Base-by-base conservation (phyloP, 2,797 vertebrate species). In the Podarcis lilfordi region DNA sequence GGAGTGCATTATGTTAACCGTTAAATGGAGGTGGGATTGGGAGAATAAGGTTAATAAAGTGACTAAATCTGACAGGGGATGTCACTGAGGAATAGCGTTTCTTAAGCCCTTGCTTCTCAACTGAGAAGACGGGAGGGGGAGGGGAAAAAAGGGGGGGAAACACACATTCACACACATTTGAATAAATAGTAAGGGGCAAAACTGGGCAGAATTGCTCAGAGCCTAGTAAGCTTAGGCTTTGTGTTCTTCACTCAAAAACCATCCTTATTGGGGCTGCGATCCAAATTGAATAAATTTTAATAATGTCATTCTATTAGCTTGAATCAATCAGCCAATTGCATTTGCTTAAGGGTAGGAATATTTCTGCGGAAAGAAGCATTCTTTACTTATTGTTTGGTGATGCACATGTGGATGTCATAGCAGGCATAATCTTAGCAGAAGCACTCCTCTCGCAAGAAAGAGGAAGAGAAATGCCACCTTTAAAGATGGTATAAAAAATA, bases 11-110 rank as follows among this genome's bases (percentile, higher is more conserved):
- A 89, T 87, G 91, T 92, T 94, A 92, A 90, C 13, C 0, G 80
- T 90, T 93, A 94, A 94, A 90, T 90, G 84, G 79, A 95, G 85
- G 76, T 35, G 92, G 86, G 89, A 90, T 59, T 88, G 84, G 88
- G 89, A 94, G 89, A 91, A 90, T 89, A 89, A 92, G 93, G 89
- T 92, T 95, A 94, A 94, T 94, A 90, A 95, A 89, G 91, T 80
- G 89, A 93, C 94, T 94, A 90, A 50, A 92, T 89, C 91, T 88
- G 92, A 94, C 80, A 86, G 86, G 29, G 88, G 88, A 91, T 91
- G 72, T 91, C 92, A 89, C 82, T n/a, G 75, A 82, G 85, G 82
- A 90, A 87, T 83, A 19, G 37, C 82, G 77, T 55, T 92, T 35
- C 59, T 78, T 75, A 85, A 45, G 87, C 15, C 9, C 50, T 4